Base-by-base conservation (phyloP, 1,140 invertebrate species). In the Spodoptera litura region DNA sequence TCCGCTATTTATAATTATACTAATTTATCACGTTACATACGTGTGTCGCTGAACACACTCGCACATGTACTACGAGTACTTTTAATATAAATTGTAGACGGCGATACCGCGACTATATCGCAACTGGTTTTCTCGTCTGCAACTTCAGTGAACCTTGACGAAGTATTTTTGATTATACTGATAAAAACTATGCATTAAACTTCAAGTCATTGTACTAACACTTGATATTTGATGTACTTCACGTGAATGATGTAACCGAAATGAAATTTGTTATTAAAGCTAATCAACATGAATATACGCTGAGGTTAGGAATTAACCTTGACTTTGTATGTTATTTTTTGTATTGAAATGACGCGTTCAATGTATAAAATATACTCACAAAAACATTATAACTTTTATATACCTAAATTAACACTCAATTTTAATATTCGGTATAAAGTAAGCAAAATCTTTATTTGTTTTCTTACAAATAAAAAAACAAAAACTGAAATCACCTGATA, bases 291-390 rank as follows among this genome's bases (percentile, higher is more conserved):
- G 4, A 55, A 55, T 55, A 3, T 55, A 4, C 61, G 61, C 5
- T 53, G 64, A 68, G 64, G 64, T 68, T 68, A 68, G 11, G 25
- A 52, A 68, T 31, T 68, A 68, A 68, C 64, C 64, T 68, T 68
- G 64, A 68, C 44, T 52, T 25, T 52, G n/a, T 5, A 27, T 44
- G 31, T 44, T 44, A 9, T 44, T 44, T 44, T 2, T 44, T 44
- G 5, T 44, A 6, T 44, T 44, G 2, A 31, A 44, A 10, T 44
- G 38, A 44, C 11, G n/a, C 49, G 20, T 12, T 3, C 9, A 15
- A 44, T 20, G 38, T 20, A 56, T 44, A 44, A 10, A 9, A 44
- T 10, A 20, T 15, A 64, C 61, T 64, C 49, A 64, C 61, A 11
- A 64, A 44, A 13, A 11, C 61, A 64, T 64, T 64, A 6, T 64